These are phyloP conservation scores for Mormyrus hasselquistii DNA, from an alignment of 2,797 vertebrate species.

Conservation along the genomic window DNA sequence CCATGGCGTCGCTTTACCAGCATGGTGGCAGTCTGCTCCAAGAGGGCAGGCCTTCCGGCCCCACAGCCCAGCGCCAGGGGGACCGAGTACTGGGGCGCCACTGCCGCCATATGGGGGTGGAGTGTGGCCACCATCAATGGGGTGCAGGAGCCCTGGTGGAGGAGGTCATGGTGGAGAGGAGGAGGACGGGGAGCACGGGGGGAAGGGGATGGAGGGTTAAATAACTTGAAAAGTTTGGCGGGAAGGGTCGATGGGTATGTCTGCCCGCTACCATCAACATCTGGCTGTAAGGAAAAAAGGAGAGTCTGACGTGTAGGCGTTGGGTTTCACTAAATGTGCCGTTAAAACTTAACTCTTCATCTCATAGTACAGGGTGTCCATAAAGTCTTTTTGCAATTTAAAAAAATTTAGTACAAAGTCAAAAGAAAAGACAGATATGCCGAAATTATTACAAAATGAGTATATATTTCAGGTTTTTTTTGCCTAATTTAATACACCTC, in stretches of 20 bases:
- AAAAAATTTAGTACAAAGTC: too few relatives aligned
- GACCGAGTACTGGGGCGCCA: slow-evolving; percentile 75
- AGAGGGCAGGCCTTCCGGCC: slow-evolving; percentile 75
- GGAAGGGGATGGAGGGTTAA: slow-evolving; percentile 20
- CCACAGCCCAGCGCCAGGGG: slow-evolving; percentile 79
- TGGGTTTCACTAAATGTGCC: not conserved
- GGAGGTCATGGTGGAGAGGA: slow-evolving; percentile 45
- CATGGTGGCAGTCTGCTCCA: slow-evolving; percentile 82
- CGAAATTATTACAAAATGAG: too few relatives aligned
- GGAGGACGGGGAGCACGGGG: slow-evolving; percentile 31
- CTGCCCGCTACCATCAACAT: not conserved
- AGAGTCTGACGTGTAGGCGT: not conserved
- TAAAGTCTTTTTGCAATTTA: too few relatives aligned
- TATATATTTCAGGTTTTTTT: too few relatives aligned
- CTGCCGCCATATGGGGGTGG: slow-evolving; percentile 80
- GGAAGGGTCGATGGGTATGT: not conserved
- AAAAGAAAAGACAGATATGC: too few relatives aligned
- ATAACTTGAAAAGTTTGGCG: slow-evolving; percentile 19
- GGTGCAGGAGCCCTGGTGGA: slow-evolving; percentile 81
- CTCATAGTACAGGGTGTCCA: not conserved
- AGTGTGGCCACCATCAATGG: slow-evolving; percentile 86
- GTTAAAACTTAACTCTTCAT: not conserved
- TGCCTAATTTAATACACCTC: too few relatives aligned
- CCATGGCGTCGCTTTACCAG: slow-evolving; percentile 70
- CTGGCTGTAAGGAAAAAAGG: not conserved